Conservation (phyloP, 2,888 invertebrate genomes). For the Agrotis ipsilon region DNA sequence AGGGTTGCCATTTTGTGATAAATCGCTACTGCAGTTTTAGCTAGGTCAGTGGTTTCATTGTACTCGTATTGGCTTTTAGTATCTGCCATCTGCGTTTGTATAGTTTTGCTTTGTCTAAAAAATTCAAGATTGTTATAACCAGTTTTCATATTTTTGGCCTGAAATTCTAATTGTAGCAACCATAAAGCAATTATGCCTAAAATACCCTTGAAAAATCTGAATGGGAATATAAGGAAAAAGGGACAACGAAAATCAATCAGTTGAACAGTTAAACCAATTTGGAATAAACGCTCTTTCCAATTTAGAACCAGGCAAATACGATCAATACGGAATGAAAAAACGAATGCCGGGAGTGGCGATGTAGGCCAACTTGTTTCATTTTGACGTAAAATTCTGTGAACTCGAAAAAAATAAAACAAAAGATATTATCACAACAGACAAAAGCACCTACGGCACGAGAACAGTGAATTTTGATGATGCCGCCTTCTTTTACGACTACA, state of each 20-base stretch:
- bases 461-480: conserved; percentile 41
- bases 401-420: conserved; percentile 46
- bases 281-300: not conserved
- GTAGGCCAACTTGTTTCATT: conserved; percentile 36
- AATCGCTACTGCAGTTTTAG: conserved; percentile 53
- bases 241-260: not conserved
- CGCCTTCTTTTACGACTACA: conserved; percentile 44
- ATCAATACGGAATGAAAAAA: conserved; percentile 39
- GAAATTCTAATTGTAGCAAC: not conserved
- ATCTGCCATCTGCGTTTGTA: not conserved
- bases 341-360: conserved; percentile 27
- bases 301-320: not conserved
- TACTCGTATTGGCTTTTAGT: conserved; percentile 2
- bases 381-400: conserved; percentile 30
- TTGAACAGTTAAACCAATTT: not conserved
- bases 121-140: too few relatives aligned
- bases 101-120: too few relatives aligned
- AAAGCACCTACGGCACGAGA: conserved; percentile 38
- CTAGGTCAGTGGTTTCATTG: conserved; percentile 57
- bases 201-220: not conserved
- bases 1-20: conserved; percentile 59
- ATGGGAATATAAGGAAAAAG: not conserved
- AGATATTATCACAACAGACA: conserved; percentile 41
- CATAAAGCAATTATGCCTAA: not conserved
- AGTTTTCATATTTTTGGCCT: not conserved